Evolutionary conservation across 1,140 invertebrate species (phyloP).

Genomic region (Varroa destructor): DNA sequence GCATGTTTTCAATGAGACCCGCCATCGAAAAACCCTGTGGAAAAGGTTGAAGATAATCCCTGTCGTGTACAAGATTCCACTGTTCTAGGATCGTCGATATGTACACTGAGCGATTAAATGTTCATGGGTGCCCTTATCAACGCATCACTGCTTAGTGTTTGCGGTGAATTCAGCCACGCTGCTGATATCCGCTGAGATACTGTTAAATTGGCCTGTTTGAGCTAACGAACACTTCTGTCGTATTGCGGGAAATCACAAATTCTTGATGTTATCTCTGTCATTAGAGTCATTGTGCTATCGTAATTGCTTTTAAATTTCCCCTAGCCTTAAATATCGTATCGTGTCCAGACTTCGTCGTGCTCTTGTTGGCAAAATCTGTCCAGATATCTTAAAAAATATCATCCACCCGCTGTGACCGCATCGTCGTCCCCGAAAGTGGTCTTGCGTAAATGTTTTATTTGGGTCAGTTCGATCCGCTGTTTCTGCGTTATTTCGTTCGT

Average conservation of each 20-base stretch:
- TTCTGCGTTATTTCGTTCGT: not conserved
- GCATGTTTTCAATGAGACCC: conserved; percentile 11
- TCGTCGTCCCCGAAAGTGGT: no score
- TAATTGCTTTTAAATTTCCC: not conserved
- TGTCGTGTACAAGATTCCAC: conserved; percentile 12
- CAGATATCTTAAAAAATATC: no score
- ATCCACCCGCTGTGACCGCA: no score
- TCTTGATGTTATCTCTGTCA: not conserved
- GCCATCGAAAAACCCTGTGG: conserved; percentile 1
- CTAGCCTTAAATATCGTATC: no score
- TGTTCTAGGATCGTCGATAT: conserved; percentile 7
- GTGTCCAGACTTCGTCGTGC: not conserved
- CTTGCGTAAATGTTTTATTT: not conserved
- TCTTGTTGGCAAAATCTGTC: not conserved
- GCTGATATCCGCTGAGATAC: no score
- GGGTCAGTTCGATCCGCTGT: not conserved
- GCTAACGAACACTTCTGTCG: no score
- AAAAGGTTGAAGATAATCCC: conserved; percentile 18
- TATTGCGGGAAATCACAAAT: no score
- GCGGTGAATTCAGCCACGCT: no score
- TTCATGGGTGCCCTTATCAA: not conserved
- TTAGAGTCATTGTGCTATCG: not conserved
- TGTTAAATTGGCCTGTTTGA: no score
- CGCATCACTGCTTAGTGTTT: no score
- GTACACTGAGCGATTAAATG: conserved; percentile 5